A percentile compares a stretch with the other conserved stretches of the same genome.
These are phyloP conservation scores for Chrysolina oricalcia DNA, from an alignment of 2,888 invertebrate species.

Conservation along the genomic window DNA sequence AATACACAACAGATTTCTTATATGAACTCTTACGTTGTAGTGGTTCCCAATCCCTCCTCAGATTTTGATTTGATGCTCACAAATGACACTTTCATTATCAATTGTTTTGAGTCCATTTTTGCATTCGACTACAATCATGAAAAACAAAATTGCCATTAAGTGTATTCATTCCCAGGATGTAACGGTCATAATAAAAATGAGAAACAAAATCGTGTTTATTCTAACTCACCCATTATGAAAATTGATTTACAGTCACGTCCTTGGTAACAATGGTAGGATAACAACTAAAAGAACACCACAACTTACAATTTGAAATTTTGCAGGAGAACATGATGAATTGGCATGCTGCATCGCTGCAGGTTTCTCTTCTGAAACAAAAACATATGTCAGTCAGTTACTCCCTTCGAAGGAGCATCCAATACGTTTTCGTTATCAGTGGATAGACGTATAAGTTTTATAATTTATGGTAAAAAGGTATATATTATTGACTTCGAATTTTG, in stretches of 20 bases:
- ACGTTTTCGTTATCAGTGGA: too few species aligned
- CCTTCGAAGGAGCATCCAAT: background rate
- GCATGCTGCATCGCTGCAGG: slow-evolving; percentile 85
- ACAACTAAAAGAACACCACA: slow-evolving; percentile 61
- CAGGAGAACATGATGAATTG: slow-evolving; percentile 71
- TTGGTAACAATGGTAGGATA: slow-evolving; percentile 58
- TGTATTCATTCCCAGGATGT: background rate
- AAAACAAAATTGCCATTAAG: background rate
- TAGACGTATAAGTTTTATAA: too few species aligned
- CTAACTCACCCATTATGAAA: slow-evolving; percentile 36
- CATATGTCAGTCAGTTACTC: too few species aligned
- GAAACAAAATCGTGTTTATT: background rate
- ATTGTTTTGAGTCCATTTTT: too few species aligned
- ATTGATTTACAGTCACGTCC: slow-evolving; percentile 53
- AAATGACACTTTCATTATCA: too few species aligned
- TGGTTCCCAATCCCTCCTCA: too few species aligned
- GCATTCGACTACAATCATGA: background rate
- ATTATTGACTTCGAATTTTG: too few species aligned
- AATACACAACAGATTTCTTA: too few species aligned
- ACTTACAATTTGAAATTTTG: slow-evolving; percentile 60
- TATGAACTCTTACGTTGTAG: too few species aligned
- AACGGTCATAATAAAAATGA: background rate
- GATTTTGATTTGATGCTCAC: too few species aligned
- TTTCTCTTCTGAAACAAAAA: slow-evolving; percentile 77
- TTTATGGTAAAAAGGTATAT: too few species aligned